Conservation (phyloP, 1,140 invertebrate genomes). For the Lepidurus packardi region DNA sequence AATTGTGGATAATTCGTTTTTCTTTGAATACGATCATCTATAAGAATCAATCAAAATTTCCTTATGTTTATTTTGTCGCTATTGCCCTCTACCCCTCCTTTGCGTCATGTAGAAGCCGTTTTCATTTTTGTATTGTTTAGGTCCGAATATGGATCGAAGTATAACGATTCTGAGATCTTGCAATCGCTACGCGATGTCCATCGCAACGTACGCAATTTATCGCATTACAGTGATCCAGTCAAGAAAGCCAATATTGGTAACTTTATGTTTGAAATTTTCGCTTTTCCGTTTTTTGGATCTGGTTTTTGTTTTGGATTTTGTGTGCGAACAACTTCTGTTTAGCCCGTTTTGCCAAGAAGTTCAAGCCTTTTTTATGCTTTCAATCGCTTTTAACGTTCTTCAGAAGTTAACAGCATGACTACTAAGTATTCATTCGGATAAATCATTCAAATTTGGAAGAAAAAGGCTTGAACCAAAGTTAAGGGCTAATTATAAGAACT, state of each 20-base stretch:
- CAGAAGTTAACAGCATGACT: background rate
- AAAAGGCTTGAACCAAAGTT: slow-evolving; percentile 23
- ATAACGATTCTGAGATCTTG: slow-evolving; percentile 26
- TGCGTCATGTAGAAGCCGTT: background rate
- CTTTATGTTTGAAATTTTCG: background rate
- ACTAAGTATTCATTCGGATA: background rate
- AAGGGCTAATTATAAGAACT: background rate
- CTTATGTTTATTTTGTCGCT: background rate
- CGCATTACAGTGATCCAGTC: slow-evolving; percentile 28
- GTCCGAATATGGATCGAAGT: slow-evolving; percentile 17
- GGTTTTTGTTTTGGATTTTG: background rate
- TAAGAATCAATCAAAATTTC: background rate
- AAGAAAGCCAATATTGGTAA: slow-evolving; percentile 29
- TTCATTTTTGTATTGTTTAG: background rate
- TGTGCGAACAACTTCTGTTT: background rate
- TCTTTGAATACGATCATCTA: slow-evolving; percentile 11
- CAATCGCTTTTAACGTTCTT: background rate
- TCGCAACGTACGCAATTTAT: slow-evolving; percentile 26
- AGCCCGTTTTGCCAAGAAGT: slow-evolving; percentile 6
- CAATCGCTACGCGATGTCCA: slow-evolving; percentile 29
- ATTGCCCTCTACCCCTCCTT: background rate
- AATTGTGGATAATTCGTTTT: background rate
- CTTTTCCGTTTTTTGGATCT: background rate
- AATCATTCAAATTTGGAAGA: background rate
- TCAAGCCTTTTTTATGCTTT: slow-evolving; percentile 13